Evolutionary conservation across 2,797 vertebrate species (phyloP).

Genomic region (Synaphobranchus kaupii): DNA sequence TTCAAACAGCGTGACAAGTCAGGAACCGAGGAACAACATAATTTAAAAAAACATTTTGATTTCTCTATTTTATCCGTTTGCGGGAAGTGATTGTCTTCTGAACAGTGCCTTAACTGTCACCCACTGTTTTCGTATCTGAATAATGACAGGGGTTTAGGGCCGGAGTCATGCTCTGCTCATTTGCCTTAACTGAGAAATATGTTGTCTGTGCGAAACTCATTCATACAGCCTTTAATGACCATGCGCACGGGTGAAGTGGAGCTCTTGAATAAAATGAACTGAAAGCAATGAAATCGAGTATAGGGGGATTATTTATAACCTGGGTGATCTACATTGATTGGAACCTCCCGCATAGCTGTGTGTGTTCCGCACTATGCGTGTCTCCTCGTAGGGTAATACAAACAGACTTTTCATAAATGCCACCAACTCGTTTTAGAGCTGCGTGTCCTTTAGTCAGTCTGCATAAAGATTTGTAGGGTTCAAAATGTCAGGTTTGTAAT

Average conservation of each 20-base stretch:
- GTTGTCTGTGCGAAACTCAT: conserved; percentile 59
- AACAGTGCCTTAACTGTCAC: conserved; percentile 67
- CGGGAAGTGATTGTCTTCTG: conserved; percentile 52
- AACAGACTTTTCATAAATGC: conserved; percentile 64
- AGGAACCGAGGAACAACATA: conserved; percentile 50
- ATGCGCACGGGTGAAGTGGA: conserved; percentile 58
- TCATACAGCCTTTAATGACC: conserved; percentile 65
- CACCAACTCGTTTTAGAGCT: conserved; percentile 46
- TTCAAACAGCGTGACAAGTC: conserved; percentile 5
- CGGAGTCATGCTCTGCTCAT: conserved; percentile 69
- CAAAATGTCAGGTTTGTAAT: neutral
- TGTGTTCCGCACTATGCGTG: neutral
- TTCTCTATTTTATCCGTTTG: conserved; percentile 65
- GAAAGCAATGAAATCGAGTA: conserved; percentile 60
- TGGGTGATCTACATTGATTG: conserved; percentile 3
- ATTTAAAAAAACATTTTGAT: conserved; percentile 71
- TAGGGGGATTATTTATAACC: conserved; percentile 17
- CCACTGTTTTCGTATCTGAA: conserved; percentile 58
- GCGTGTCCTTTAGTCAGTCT: conserved; percentile 31
- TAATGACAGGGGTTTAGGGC: conserved; percentile 71
- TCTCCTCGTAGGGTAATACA: conserved; percentile 57
- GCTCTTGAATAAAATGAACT: conserved; percentile 55
- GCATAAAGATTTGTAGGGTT: conserved; percentile 30
- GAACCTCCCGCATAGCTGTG: neutral
- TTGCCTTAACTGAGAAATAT: conserved; percentile 74